Percentiles rank a stretch among this genome's conserved stretches.
Evolutionary conservation across 1,140 invertebrate genomes (phyloP).

Genomic region (Euwallacea fornicatus): DNA sequence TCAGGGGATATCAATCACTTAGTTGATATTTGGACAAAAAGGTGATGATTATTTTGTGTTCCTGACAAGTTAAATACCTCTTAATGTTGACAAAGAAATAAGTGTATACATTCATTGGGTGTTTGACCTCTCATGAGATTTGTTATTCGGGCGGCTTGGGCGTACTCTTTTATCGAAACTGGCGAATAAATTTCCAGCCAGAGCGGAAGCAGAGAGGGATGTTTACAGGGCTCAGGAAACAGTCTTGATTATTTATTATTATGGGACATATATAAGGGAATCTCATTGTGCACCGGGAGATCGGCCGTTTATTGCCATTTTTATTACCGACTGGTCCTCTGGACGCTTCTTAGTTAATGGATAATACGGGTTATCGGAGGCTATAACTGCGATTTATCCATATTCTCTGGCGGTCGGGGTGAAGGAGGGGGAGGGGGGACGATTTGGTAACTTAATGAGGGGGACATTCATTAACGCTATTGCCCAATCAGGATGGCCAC

Average conservation of each 20-base stretch:
- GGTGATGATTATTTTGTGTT: not conserved
- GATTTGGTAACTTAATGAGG: no score
- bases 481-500: not conserved
- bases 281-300: constrained; percentile 35
- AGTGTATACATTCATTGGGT: not conserved
- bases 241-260: constrained; percentile 38
- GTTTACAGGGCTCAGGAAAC: constrained; percentile 33
- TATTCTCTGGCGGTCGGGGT: not conserved
- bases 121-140: not conserved
- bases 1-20: not conserved
- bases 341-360: constrained; percentile 30
- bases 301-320: constrained; percentile 34
- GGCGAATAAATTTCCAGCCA: constrained; percentile 22
- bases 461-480: no score
- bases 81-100: not conserved
- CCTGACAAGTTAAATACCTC: not conserved
- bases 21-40: not conserved
- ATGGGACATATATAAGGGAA: constrained; percentile 32
- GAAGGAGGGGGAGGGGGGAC: no score
- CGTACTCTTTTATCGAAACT: constrained; percentile 1
- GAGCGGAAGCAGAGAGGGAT: constrained; percentile 25
- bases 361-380: constrained; percentile 24
- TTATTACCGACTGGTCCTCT: constrained; percentile 27
- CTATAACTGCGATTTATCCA: constrained; percentile 20
- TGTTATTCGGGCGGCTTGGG: not conserved